These are phyloP conservation scores for Drosophila nr. perissopoda DNA, from an alignment of 2,888 invertebrate genomes.

Conservation along the genomic window DNA sequence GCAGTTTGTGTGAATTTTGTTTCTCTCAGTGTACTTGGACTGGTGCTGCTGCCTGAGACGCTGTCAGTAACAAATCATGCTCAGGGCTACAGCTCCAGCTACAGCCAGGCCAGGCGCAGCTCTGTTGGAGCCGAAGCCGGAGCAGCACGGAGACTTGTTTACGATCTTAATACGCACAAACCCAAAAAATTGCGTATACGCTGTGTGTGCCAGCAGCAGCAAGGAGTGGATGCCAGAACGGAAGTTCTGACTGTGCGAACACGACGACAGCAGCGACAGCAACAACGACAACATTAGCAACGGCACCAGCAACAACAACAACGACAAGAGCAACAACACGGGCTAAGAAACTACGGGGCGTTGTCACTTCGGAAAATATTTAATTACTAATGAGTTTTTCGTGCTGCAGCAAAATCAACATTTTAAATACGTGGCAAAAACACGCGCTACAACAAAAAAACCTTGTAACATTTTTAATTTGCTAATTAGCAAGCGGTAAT, in stretches of 20 bases:
- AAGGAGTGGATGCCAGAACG: constrained; percentile 52
- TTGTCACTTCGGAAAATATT: constrained; percentile 76
- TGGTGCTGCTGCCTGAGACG: constrained; percentile 71
- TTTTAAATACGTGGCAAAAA: constrained; percentile 58
- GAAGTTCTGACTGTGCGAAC: constrained; percentile 74
- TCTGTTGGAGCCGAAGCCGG: constrained; percentile 51
- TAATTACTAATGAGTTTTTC: constrained; percentile 80
- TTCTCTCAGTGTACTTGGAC: neutral
- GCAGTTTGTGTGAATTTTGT: neutral
- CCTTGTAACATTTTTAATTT: constrained; percentile 71
- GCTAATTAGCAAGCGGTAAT: constrained; percentile 66
- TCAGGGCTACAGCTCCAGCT: constrained; percentile 71
- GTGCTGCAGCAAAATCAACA: constrained; percentile 63
- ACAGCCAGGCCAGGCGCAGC: constrained; percentile 31
- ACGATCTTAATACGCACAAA: constrained; percentile 73
- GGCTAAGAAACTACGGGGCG: constrained; percentile 73
- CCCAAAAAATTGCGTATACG: constrained; percentile 75
- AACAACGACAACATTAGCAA: constrained; percentile 27
- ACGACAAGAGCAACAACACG: constrained; percentile 14
- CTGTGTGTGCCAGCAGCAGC: constrained; percentile 46
- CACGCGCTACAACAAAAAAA: constrained; percentile 23
- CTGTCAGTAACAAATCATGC: constrained; percentile 79
- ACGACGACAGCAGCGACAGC: constrained; percentile 46
- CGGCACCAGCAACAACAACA: constrained; percentile 16
- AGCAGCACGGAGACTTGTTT: constrained; percentile 63